Evolutionary conservation across 2,113 vertebrate species (phyloP), one percentile per base, ranked within the genome.

Genomic region (Suncus etruscus): DNA sequence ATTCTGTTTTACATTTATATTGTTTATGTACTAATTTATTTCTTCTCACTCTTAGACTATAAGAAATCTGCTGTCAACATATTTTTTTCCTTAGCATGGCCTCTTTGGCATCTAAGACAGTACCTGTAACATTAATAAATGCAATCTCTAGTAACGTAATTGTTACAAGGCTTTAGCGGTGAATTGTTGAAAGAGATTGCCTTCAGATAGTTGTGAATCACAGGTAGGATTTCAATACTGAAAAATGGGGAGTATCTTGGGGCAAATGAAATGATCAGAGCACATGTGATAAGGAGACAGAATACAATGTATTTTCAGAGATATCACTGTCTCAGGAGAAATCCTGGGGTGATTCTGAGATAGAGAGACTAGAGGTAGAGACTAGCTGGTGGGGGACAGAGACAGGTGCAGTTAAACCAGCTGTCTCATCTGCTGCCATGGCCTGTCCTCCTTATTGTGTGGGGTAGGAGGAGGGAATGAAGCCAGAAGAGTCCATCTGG

Each of bases 21-120:
- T 91, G 20, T 84, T 81, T 82, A 75, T 66, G 11, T 16, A 54
- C 83, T 50, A 84, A 14, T n/a, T 87, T 80, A 66, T 76, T 10
- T 29, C 87, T 2, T 77, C 65, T 91, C 16, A 7, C 31, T 1
- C 4, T 81, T 73, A 70, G 25, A 91, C 29, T 75, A 8, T 27
- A 69, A 75, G 77, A 51, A 72, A 66, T 15, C 11, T 51, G 39
- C 50, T 54, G 12, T 85, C 9, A 74, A 32, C 27, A 11, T 48
- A 8, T 45, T 39, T 39, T 39, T 68, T 82, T 31, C 20, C 50
- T 58, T 84, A 24, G 20, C n/a, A n/a, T n/a, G 75, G 0, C 79
- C n/a, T 69, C 18, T 92, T 86, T 76, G 54, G 20, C 12, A 82
- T 83, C 51, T 61, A 88, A 72, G 25, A 84, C 8, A n/a, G 31